A percentile compares a stretch with the other conserved stretches of the same genome.
phyloP scores from a whole-genome alignment of 2,888 invertebrate species.

The Acleris sparsana region DNA sequence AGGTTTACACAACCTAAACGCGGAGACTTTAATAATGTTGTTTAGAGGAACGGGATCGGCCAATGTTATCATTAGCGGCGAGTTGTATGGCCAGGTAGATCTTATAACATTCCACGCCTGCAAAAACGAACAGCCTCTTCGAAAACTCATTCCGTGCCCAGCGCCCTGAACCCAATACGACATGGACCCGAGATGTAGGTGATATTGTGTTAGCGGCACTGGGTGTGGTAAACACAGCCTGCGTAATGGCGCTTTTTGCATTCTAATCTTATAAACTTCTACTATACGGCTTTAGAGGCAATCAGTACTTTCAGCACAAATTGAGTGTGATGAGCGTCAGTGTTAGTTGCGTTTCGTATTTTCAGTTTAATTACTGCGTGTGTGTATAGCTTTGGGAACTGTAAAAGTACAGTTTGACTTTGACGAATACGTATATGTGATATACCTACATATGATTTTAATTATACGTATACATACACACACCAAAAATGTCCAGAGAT shows the following conservation, averaged over 20 bases:
- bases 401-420: no score
- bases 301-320: slow-evolving; percentile 14
- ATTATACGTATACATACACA: no score
- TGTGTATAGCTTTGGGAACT: no score
- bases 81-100: slow-evolving; percentile 42
- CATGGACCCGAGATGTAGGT: no score
- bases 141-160: no score
- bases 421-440: no score
- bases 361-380: no score
- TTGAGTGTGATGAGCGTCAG: not conserved
- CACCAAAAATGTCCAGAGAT: no score
- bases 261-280: slow-evolving; percentile 36
- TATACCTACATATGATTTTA: no score
- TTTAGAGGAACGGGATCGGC: slow-evolving; percentile 22
- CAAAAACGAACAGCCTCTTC: slow-evolving; percentile 5
- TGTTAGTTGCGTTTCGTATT: no score
- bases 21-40: slow-evolving; percentile 24
- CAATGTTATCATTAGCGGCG: slow-evolving; percentile 21
- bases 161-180: no score
- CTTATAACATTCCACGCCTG: slow-evolving; percentile 49
- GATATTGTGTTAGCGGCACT: no score
- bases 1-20: slow-evolving; percentile 6
- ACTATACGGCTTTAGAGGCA: slow-evolving; percentile 3
- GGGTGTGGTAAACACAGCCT: slow-evolving; percentile 43
- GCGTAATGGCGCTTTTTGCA: slow-evolving; percentile 41